Base-by-base conservation (phyloP, 2,888 invertebrate species). In the Tenthredo amoena region DNA sequence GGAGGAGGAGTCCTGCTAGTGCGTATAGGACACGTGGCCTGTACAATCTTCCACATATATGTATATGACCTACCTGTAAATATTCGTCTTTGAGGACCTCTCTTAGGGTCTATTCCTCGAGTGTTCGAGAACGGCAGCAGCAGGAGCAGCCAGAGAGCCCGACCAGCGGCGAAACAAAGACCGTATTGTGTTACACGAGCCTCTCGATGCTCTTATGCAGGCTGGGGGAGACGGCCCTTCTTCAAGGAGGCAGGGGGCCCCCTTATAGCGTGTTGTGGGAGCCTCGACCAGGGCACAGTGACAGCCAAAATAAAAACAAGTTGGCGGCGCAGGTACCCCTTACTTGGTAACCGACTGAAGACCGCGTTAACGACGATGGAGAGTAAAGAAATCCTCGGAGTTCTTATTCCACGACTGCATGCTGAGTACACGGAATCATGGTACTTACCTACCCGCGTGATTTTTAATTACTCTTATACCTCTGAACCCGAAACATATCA, bases 171-270 rank as follows among this genome's bases (percentile, higher is more conserved):
- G 65, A 83, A 71, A 83, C 83, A 83, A 83, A 83, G 83, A 68
- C 83, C 83, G 83, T 83, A 83, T 83, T 83, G 71, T 83, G 83
- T 83, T 83, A 83, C 83, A 83, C 83, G 83, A 68, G 83, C 18
- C 43, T 50, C 43, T 50, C 43, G 71, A 83, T 83, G 71, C 83
- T 83, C 62, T 68, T 83, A 83, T 83, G 83, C 83, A 83, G 83
- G 65, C 83, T n/a, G 10, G 12, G n/a, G 47, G 83, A 40, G n/a
- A 12, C 71, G 31, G 71, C 40, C 43, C 43, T n/a, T 15, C 34
- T 68, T 68, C 68, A 26, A 68, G 34, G 34, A 68, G 68, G 31
- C 31, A 31, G 34, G 31, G 31, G 68, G 15, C 31, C 9, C 77
- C 77, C 77, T 77, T 77, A 55, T 77, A 81, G n/a, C 62, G 62